phyloP scores from a whole-genome alignment of 2,888 invertebrate genomes.

The Branchinecta sandiegonensis region DNA sequence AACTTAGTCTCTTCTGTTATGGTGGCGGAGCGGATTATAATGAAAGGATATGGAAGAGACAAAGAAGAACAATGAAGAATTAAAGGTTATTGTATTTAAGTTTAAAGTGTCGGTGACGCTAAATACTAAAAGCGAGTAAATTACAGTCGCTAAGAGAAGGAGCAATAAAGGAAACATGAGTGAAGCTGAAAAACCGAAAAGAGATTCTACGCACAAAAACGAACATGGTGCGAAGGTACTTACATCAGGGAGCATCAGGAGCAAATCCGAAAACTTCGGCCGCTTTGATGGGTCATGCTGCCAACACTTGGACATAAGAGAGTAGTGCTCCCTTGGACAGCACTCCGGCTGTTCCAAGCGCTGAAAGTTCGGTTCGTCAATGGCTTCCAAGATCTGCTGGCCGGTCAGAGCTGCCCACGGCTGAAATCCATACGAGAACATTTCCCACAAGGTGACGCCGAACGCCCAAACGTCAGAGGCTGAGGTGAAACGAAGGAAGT shows the following conservation, averaged over 20 bases:
- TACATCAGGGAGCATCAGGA: constrained; percentile 55
- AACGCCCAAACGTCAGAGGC: constrained; percentile 97
- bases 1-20: too few relatives aligned
- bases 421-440: constrained; percentile 94
- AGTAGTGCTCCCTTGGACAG: constrained; percentile 83
- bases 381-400: constrained; percentile 84
- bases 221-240: constrained; percentile 23
- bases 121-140: too few relatives aligned
- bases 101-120: too few relatives aligned
- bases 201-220: too few relatives aligned
- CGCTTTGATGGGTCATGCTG: constrained; percentile 72
- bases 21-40: too few relatives aligned
- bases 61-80: too few relatives aligned
- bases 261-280: constrained; percentile 77
- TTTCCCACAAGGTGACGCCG: constrained; percentile 97
- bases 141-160: too few relatives aligned
- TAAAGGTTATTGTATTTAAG: too few relatives aligned
- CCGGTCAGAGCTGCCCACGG: constrained; percentile 94
- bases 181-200: too few relatives aligned
- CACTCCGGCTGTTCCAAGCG: constrained; percentile 83
- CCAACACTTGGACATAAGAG: constrained; percentile 91
- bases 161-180: too few relatives aligned
- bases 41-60: too few relatives aligned
- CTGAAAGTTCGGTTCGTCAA: constrained; percentile 79
- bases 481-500: constrained; percentile 86